Evolutionary conservation across 2,113 vertebrate species (phyloP).

Genomic region (Herpailurus yagouaroundi): DNA sequence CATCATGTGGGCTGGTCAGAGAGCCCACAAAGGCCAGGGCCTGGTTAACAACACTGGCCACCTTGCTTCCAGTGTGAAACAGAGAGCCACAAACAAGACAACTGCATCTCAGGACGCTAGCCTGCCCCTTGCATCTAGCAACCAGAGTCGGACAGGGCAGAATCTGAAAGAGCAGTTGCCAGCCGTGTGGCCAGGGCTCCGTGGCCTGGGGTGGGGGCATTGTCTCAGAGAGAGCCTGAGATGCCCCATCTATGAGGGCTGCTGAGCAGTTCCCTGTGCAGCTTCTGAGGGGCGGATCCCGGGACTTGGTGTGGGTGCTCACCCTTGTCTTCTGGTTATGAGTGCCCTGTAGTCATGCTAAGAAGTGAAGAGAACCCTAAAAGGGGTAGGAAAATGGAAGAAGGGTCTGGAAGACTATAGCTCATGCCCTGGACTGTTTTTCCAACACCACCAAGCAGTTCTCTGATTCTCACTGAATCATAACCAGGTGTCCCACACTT

Average conservation of each 20-base stretch:
- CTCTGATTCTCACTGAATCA: neutral
- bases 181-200: neutral
- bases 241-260: neutral
- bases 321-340: neutral
- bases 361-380: neutral
- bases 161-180: neutral
- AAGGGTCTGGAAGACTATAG: neutral
- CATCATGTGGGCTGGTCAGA: neutral
- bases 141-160: neutral
- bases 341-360: neutral
- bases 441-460: neutral
- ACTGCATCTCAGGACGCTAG: neutral
- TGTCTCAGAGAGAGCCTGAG: neutral
- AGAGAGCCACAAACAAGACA: neutral
- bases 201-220: neutral
- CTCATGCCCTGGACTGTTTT: neutral
- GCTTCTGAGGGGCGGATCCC: neutral
- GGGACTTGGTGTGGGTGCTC: neutral
- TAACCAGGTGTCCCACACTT: neutral
- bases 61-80: neutral
- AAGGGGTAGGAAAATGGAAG: neutral
- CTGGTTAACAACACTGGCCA: neutral
- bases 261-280: rapidly evolving
- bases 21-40: neutral
- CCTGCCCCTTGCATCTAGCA: neutral